phyloP scores from a whole-genome alignment of 2,888 invertebrate genomes.

The Timandra comae region DNA sequence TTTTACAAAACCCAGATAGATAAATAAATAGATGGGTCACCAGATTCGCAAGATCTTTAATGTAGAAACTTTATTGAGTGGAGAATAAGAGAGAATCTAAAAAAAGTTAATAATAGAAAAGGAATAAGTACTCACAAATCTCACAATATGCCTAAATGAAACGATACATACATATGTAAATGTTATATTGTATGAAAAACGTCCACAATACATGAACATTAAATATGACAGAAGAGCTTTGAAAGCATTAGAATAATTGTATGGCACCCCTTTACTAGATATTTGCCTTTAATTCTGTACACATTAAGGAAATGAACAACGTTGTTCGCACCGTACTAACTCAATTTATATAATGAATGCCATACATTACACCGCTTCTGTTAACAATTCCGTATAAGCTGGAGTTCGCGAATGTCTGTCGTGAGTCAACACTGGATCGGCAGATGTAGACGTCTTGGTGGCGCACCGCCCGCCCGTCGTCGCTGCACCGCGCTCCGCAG shows the following conservation, averaged over 20 bases:
- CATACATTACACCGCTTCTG: conserved; percentile 66
- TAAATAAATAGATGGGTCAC: no score
- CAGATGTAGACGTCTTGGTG: neutral
- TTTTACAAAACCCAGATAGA: no score
- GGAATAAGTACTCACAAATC: no score
- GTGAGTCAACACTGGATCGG: conserved; percentile 2
- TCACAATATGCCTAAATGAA: no score
- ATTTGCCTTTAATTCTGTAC: conserved; percentile 63
- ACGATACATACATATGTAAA: no score
- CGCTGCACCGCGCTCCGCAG: no score
- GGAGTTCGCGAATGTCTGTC: conserved; percentile 8
- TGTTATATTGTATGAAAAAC: no score
- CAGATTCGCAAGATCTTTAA: no score
- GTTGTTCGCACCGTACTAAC: conserved; percentile 54
- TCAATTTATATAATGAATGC: conserved; percentile 73
- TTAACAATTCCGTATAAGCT: conserved; percentile 50
- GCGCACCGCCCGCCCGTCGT: neutral
- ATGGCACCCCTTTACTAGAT: conserved; percentile 26
- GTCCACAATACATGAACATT: no score
- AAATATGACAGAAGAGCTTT: neutral
- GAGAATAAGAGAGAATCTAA: no score
- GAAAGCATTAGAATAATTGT: conserved; percentile 26
- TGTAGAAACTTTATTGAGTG: no score
- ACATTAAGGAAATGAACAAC: conserved; percentile 69
- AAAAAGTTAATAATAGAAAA: no score